Evolutionary conservation across 1,140 invertebrate species (phyloP).

Genomic region (Paralvinella palmiformis): DNA sequence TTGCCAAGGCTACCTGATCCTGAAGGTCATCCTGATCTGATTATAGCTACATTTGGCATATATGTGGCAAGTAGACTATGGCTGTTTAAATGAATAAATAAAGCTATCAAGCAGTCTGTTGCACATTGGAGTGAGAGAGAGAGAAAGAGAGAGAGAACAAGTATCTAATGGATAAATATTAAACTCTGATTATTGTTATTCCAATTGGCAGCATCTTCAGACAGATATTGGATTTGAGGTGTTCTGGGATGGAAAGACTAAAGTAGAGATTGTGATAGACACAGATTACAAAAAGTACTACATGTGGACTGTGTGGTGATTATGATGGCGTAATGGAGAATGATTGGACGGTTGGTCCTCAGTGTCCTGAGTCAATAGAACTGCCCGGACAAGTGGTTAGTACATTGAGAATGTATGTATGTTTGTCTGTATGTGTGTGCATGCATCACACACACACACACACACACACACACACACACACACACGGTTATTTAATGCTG

Average conservation of each 20-base stretch:
- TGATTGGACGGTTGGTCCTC: constrained; percentile 6
- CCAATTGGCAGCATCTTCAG: background rate
- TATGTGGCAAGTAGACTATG: background rate
- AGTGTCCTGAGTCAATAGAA: background rate
- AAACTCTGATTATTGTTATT: too few species aligned
- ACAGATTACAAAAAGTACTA: background rate
- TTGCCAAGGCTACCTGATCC: background rate
- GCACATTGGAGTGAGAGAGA: too few species aligned
- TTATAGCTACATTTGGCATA: background rate
- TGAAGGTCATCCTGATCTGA: background rate
- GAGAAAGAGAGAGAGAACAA: too few species aligned
- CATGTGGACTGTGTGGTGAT: constrained; percentile 2
- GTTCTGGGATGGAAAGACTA: background rate
- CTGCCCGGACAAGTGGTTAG: background rate
- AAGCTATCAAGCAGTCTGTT: too few species aligned
- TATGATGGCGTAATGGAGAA: background rate
- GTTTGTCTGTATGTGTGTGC: too few species aligned
- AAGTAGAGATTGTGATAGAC: background rate
- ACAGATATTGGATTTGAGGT: background rate
- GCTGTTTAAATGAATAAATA: too few species aligned
- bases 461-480: too few species aligned
- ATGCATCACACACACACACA: too few species aligned
- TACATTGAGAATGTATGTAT: background rate
- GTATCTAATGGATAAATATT: too few species aligned
- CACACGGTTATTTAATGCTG: too few species aligned